A percentile compares a stretch with the other conserved stretches of the same genome.
Conservation (phyloP, 2,113 vertebrate genomes). For the Pterocles gutturalis region DNA sequence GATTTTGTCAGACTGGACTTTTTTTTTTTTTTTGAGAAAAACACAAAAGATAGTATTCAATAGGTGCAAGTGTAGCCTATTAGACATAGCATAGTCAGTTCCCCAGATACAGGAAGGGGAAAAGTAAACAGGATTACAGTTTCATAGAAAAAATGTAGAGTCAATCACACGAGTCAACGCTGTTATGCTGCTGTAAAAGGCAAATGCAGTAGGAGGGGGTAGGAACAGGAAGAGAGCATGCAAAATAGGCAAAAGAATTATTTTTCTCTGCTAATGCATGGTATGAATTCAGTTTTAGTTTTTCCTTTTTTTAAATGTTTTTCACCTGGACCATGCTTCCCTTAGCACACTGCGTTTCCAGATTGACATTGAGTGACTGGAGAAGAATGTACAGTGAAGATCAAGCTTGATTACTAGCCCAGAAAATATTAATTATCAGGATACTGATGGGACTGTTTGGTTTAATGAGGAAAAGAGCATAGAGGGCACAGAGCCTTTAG, state of each 20-base stretch:
- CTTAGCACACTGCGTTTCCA: background rate
- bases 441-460: background rate
- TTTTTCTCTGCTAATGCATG: background rate
- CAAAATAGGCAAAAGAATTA: background rate
- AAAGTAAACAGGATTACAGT: slow-evolving; percentile 55
- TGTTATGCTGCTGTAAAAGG: background rate
- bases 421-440: background rate
- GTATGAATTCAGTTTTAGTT: background rate
- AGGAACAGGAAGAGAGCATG: background rate
- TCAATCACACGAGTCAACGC: background rate
- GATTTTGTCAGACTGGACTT: background rate
- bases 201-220: background rate
- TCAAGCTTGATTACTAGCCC: background rate
- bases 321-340: background rate
- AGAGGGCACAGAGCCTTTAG: background rate
- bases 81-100: background rate
- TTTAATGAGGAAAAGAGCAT: background rate
- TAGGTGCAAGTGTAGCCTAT: background rate
- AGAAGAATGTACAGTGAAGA: background rate
- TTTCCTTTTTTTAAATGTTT: background rate
- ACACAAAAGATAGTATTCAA: background rate
- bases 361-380: background rate
- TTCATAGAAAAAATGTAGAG: slow-evolving; percentile 6
- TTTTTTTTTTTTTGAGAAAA: background rate
- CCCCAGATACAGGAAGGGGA: slow-evolving; percentile 17